Conservation (phyloP, 1,140 invertebrate genomes). For the Eriosoma lanigerum region DNA sequence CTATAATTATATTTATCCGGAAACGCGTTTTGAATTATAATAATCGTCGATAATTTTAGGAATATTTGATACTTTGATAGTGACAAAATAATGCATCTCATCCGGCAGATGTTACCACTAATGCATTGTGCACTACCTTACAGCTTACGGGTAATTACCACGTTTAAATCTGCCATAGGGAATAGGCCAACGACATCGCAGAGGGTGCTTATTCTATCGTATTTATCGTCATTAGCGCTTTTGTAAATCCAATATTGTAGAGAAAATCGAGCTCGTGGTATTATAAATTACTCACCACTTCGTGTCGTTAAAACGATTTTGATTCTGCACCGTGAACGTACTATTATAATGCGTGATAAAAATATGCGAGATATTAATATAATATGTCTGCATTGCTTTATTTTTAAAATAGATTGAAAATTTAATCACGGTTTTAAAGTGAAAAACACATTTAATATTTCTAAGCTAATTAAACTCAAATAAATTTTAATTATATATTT, state of each 20-base stretch:
- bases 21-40: not conserved
- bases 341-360: no score
- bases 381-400: no score
- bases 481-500: not conserved
- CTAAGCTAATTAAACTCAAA: not conserved
- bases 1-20: no score
- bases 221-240: slow-evolving; percentile 17
- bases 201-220: not conserved
- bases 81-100: not conserved
- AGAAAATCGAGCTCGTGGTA: not conserved
- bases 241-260: not conserved
- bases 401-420: not conserved
- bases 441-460: not conserved
- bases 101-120: slow-evolving; percentile 32
- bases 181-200: not conserved
- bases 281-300: not conserved
- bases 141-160: slow-evolving; percentile 23
- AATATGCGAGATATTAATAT: no score
- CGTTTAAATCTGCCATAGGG: not conserved
- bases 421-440: not conserved
- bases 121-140: slow-evolving; percentile 9
- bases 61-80: not conserved
- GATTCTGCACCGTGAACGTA: not conserved
- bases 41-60: not conserved
- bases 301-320: slow-evolving; percentile 9